Evolutionary conservation across 1,140 invertebrate genomes (phyloP).

Genomic region (Heliconius congener): DNA sequence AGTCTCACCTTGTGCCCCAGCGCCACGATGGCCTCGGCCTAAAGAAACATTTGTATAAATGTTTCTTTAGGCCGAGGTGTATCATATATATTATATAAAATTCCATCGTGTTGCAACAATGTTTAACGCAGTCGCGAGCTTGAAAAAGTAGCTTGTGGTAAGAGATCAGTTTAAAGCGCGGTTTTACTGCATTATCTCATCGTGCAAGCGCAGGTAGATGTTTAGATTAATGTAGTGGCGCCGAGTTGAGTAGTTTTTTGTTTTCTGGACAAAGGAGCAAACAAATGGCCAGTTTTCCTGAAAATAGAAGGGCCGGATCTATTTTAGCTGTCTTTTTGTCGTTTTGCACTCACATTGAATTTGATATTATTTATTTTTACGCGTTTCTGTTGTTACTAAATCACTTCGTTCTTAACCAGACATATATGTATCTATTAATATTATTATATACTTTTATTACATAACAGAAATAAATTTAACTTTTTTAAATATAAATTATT

Average conservation of each 20-base stretch:
- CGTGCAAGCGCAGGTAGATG: conserved; percentile 22
- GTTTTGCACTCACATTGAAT: background rate
- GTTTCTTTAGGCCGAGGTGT: too few relatives aligned
- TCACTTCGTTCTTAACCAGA: too few relatives aligned
- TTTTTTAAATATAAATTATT: too few relatives aligned
- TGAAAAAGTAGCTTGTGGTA: background rate
- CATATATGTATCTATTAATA: too few relatives aligned
- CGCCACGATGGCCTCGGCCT: too few relatives aligned
- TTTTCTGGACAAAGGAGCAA: conserved; percentile 29
- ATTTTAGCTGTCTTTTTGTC: conserved; percentile 6
- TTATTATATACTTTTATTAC: too few relatives aligned
- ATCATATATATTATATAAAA: background rate
- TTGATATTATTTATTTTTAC: conserved; percentile 9
- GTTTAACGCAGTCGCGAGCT: background rate
- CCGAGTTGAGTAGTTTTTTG: conserved; percentile 23
- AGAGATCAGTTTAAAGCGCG: conserved; percentile 3
- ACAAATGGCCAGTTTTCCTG: conserved; percentile 16
- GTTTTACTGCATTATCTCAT: conserved; percentile 24
- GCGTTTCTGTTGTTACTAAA: too few relatives aligned
- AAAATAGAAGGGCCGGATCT: conserved; percentile 2
- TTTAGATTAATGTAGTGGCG: conserved; percentile 19
- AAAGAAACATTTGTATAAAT: too few relatives aligned
- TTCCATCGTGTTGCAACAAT: background rate
- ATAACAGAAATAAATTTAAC: too few relatives aligned
- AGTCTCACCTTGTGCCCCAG: too few relatives aligned